A percentile compares a stretch with the other conserved stretches of the same genome.
Conservation (phyloP, 2,113 vertebrate species). For the Festucalex cinctus region DNA sequence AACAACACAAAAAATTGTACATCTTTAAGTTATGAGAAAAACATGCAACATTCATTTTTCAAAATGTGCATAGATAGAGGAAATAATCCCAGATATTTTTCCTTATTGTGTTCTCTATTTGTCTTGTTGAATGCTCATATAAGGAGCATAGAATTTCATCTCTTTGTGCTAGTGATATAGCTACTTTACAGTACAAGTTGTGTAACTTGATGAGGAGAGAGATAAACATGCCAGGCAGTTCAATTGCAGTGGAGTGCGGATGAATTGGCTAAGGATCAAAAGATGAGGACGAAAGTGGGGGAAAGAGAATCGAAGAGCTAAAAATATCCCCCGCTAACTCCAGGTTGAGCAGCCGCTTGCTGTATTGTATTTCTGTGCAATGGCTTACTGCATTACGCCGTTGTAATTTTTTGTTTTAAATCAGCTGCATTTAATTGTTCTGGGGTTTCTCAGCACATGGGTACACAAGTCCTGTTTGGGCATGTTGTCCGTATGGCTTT, state of each 20-base stretch:
- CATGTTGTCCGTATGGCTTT: neutral
- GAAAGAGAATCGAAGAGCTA: slow-evolving; percentile 12
- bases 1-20: no score
- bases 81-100: neutral
- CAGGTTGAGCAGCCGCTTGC: neutral
- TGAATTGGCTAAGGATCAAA: slow-evolving; percentile 9
- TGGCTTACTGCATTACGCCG: neutral
- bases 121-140: neutral
- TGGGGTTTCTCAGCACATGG: slow-evolving; percentile 3
- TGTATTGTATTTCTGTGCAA: slow-evolving; percentile 8
- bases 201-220: neutral
- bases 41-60: no score
- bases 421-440: slow-evolving; percentile 12
- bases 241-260: slow-evolving; percentile 22
- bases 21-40: no score
- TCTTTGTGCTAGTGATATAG: neutral
- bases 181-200: neutral
- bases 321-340: slow-evolving; percentile 31
- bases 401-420: slow-evolving; percentile 1
- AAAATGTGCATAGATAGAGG: no score
- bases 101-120: neutral
- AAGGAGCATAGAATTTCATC: neutral
- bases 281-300: neutral
- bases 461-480: neutral
- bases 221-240: neutral